Percentiles rank a stretch among this genome's conserved stretches.
phyloP scores from a whole-genome alignment of 2,113 vertebrate genomes.

The Paraplagusia blochii region DNA sequence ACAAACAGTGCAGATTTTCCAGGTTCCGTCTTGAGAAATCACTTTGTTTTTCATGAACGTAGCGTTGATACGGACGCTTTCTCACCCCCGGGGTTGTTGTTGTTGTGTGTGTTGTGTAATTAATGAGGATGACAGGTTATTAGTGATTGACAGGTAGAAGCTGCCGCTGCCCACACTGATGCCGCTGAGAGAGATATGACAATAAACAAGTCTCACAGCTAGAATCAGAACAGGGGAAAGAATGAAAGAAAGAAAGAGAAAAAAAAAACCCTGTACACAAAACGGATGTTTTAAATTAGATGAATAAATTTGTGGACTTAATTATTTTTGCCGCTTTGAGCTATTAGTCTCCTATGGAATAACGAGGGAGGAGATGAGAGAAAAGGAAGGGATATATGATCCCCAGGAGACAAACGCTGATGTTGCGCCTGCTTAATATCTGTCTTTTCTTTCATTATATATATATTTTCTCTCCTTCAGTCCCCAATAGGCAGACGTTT shows the following conservation, averaged over 20 bases:
- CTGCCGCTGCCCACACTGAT: slow-evolving; percentile 42
- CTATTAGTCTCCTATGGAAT: slow-evolving; percentile 65
- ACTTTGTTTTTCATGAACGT: not conserved
- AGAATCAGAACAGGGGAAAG: slow-evolving; percentile 59
- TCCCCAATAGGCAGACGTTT: slow-evolving; percentile 49
- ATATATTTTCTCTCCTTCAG: slow-evolving; percentile 16
- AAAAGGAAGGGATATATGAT: slow-evolving; percentile 38
- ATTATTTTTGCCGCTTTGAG: slow-evolving; percentile 75
- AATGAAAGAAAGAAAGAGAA: slow-evolving; percentile 41
- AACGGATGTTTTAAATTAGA: slow-evolving; percentile 68
- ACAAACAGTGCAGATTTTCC: not conserved
- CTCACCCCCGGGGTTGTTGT: not conserved
- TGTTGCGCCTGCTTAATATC: slow-evolving; percentile 33
- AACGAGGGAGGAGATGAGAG: slow-evolving; percentile 41
- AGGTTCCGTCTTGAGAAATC: not conserved
- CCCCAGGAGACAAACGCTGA: slow-evolving; percentile 64
- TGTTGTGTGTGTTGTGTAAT: slow-evolving; percentile 19
- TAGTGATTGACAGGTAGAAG: slow-evolving; percentile 58
- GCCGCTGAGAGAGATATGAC: slow-evolving; percentile 42
- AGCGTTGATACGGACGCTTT: slow-evolving; percentile 4
- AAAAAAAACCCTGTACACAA: slow-evolving; percentile 35
- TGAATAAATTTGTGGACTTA: slow-evolving; percentile 73
- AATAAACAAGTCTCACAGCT: slow-evolving; percentile 69
- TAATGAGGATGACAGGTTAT: slow-evolving; percentile 25
- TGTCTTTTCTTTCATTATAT: slow-evolving; percentile 13